Base-by-base conservation (phyloP, 2,797 vertebrate genomes). In the Simalia tracyae region DNA sequence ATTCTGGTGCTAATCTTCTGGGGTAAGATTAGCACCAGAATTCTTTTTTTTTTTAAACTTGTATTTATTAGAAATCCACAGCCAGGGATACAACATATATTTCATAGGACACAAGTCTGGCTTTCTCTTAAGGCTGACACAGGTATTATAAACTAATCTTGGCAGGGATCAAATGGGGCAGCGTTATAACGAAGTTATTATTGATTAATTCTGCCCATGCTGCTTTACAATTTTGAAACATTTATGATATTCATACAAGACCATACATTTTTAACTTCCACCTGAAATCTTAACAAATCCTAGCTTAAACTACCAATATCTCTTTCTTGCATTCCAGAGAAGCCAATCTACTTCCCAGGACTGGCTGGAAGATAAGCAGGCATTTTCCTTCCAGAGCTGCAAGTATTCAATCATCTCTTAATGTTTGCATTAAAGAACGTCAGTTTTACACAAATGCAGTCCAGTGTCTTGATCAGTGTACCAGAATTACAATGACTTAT, bases 381-480 rank as follows among this genome's bases (percentile, higher is more conserved):
- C 11, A 46, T 46, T 57, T 85, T 26, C 50, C 24, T 56, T 26
- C 50, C 50, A 26, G 10, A 14, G 2, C 2, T 68, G 5, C n/a
- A 68, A 31, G 11, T 56, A 28, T 85, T 50, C 26, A 15, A 28
- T 15, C 9, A 7, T 42, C 42, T 46, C 60, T 89, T 9, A 66
- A 31, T 22, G 5, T 22, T 31, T n/a, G n/a, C 36, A 87, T 0
- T 60, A 64, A 61, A 91, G 54, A n/a, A 17, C 24, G 31, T 84
- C 50, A 63, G 88, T 87, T 94, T 87, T 54, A 92, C 22, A 84
- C 95, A 96, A 93, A 95, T 96, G 95, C 94, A 94, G 72, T 63
- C 92, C 61, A 56, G 46, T 5, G 31, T 46, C 72, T 76, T 10
- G 36, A 46, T 46, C 36, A 81, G 66, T 7, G 36, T 9, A 72